Evolutionary conservation across 1,140 invertebrate species (phyloP).

Genomic region (Leptinotarsa lineolata): DNA sequence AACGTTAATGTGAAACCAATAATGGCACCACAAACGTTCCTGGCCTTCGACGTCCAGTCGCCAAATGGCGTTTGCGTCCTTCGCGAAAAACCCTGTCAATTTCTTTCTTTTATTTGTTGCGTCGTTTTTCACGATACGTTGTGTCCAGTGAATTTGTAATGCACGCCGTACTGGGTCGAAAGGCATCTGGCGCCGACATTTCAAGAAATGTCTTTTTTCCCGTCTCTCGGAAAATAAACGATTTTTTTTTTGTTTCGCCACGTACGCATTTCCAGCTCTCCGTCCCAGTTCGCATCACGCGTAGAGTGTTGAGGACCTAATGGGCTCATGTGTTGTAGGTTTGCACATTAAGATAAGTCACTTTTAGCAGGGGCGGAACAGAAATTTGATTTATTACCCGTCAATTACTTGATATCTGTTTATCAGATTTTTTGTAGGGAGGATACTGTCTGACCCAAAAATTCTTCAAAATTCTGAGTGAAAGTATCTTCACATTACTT

Average conservation of each 20-base stretch:
- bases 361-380: neutral
- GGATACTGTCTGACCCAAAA: too few relatives aligned
- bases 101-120: neutral
- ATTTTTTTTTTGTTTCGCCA: neutral
- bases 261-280: constrained; percentile 1
- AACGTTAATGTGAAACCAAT: too few relatives aligned
- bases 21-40: too few relatives aligned
- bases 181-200: constrained; percentile 37
- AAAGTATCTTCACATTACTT: too few relatives aligned
- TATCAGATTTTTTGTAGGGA: too few relatives aligned
- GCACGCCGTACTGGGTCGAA: constrained; percentile 22
- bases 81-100: neutral
- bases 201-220: constrained; percentile 23
- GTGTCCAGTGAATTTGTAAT: constrained; percentile 37
- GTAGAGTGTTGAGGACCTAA: neutral
- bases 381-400: neutral
- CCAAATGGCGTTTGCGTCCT: neutral
- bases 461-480: too few relatives aligned
- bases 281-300: neutral
- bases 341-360: neutral
- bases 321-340: neutral
- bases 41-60: too few relatives aligned
- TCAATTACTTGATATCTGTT: too few relatives aligned
- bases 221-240: neutral
- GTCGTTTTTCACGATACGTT: constrained; percentile 21